Evolutionary conservation across 2,113 vertebrate genomes (phyloP), one percentile per base, ranked within the genome.

Genomic region (Coturnix japonica): DNA sequence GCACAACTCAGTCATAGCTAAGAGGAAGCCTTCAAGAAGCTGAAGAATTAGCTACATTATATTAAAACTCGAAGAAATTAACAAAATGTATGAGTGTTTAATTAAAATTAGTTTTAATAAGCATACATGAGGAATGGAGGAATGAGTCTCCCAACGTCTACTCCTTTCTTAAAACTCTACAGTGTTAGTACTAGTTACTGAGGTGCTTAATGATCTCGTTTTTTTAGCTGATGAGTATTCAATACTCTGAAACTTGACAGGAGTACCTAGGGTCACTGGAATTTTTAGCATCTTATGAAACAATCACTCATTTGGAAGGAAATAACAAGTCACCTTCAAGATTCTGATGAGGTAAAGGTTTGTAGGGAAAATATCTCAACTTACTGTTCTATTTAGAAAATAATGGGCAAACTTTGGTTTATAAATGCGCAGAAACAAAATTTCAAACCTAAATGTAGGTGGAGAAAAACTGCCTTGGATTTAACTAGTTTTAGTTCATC

Each of bases 201-300:
- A 60, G 67, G 71, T 87, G 47, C 33, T 70, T 82, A 82, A 80
- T 41, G 57, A 83, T 64, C 41, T 85, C 76, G 37, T 13, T 63
- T 25, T 5, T 66, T 87, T 85, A 39, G 74, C 31, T 4, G 11
- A 71, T 70, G 46, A 80, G 17, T 81, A 41, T 30, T 72, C 39
- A 57, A 82, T 46, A 31, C 56, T 81, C 81, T 37, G 30, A 72
- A 80, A n/a, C 49, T 82, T 76, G 82, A 65, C 9, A 0, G 49
- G 22, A 87, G 25, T 31, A 47, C 7, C 0, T 26, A 41, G 46
- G 49, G 35, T 44, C n/a, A 53, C 0, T 2, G 28, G 25, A 89
- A 19, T 30, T 86, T 64, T 81, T 64, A 43, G 31, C 41, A 33
- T 9, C 51, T 86, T 83, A 65, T 84, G 51, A 64, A 78, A 13